phyloP scores from a whole-genome alignment of 2,113 vertebrate species.

The Gobio gobio region DNA sequence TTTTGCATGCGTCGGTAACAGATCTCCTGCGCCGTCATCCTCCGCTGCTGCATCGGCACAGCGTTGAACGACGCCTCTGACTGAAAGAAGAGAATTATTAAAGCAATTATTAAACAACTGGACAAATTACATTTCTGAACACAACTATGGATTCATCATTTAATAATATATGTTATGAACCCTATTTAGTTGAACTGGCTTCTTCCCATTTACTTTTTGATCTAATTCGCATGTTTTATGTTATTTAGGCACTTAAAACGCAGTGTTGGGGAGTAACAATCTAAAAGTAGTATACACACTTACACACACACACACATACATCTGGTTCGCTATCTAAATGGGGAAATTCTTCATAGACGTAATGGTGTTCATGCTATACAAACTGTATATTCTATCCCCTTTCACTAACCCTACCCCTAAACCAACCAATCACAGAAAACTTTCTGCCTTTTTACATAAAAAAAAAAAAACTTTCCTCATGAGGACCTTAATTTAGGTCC shows the following conservation, averaged over 20 bases:
- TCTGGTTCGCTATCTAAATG: too few species aligned
- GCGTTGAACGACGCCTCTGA: conserved; percentile 70
- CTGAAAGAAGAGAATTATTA: conserved; percentile 59
- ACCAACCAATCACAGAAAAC: too few species aligned
- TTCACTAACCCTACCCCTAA: too few species aligned
- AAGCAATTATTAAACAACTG: background rate
- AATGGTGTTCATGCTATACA: too few species aligned
- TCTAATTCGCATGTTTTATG: background rate
- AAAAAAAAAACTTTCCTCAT: too few species aligned
- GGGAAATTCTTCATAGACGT: too few species aligned
- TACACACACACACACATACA: too few species aligned
- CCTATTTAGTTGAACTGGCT: background rate
- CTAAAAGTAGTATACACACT: background rate
- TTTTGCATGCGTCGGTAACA: conserved; percentile 92
- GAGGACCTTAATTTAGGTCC: too few species aligned
- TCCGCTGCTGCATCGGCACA: conserved; percentile 72
- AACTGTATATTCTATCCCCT: too few species aligned
- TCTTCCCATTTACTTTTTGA: background rate
- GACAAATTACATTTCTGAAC: background rate
- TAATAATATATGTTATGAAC: background rate
- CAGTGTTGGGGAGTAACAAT: background rate
- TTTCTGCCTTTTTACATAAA: too few species aligned
- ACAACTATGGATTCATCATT: background rate
- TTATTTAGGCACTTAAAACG: background rate
- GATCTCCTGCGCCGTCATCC: conserved; percentile 88